These are phyloP conservation scores for Aselliscus stoliczkanus DNA, from an alignment of 2,797 vertebrate species.

Conservation along the genomic window DNA sequence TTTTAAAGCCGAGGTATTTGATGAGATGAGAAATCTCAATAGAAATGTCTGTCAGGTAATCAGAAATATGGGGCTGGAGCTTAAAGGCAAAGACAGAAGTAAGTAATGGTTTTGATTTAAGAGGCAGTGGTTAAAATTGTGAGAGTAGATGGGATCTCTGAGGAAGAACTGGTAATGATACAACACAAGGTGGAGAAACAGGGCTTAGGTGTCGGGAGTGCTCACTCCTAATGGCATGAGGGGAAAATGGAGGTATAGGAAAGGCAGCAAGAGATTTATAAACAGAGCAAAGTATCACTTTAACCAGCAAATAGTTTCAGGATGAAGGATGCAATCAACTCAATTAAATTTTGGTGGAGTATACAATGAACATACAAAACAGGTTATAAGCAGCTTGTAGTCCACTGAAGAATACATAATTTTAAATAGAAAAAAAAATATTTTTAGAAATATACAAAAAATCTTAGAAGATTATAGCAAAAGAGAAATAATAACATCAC, in stretches of 20 bases:
- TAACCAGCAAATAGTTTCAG: neutral
- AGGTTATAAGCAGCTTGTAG: neutral
- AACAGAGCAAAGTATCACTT: neutral
- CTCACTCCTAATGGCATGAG: neutral
- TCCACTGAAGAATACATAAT: neutral
- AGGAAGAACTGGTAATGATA: neutral
- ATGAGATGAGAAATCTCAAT: neutral
- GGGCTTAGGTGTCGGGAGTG: neutral
- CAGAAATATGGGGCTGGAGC: neutral
- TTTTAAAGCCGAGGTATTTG: neutral
- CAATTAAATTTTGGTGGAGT: neutral
- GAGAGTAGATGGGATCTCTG: neutral
- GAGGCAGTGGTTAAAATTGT: neutral
- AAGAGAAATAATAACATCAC: neutral
- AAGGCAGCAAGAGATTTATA: neutral
- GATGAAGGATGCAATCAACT: neutral
- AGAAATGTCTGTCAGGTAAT: neutral
- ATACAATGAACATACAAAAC: neutral
- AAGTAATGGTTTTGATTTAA: neutral
- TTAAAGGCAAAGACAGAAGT: neutral
- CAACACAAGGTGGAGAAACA: rapidly evolving
- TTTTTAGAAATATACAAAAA: neutral
- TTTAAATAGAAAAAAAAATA: neutral
- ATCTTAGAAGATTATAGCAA: neutral
- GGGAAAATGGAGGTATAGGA: neutral